These are phyloP conservation scores for Amphiura filiformis DNA, from an alignment of 35 echinoderm and acorn worm genomes.

Conservation along the genomic window DNA sequence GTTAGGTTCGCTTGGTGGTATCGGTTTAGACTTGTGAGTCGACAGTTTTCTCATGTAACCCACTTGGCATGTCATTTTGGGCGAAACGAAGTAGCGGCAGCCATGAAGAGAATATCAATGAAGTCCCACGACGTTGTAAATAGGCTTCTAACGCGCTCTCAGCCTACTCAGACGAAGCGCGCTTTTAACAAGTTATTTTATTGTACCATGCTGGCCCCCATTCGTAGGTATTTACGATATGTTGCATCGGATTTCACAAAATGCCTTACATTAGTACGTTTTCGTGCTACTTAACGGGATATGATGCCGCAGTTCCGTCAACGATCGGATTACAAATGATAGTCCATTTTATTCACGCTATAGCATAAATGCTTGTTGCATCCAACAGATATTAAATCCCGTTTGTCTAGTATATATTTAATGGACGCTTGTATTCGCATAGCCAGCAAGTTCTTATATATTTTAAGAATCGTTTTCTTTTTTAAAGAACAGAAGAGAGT, in stretches of 20 bases:
- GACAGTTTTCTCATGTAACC: constrained; percentile 50
- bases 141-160: constrained; percentile 15
- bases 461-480: neutral
- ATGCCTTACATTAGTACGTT: constrained; percentile 48
- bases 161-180: neutral
- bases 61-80: constrained; percentile 46
- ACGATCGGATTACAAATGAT: constrained; percentile 29
- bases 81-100: constrained; percentile 21
- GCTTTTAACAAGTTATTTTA: constrained; percentile 19
- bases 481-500: constrained; percentile 4
- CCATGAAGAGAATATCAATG: constrained; percentile 46
- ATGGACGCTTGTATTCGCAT: neutral
- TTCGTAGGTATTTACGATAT: constrained; percentile 34
- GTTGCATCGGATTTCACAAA: constrained; percentile 26
- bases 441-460: constrained; percentile 22
- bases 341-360: constrained; percentile 35
- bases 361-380: constrained; percentile 16
- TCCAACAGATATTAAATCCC: constrained; percentile 17
- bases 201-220: neutral
- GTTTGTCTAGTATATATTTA: constrained; percentile 5
- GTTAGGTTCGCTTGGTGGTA: constrained; percentile 47
- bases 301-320: constrained; percentile 45
- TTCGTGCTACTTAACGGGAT: constrained; percentile 28
- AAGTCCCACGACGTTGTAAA: neutral
- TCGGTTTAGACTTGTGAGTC: constrained; percentile 40